These are phyloP conservation scores for Euphonia xanthogaster DNA, from an alignment of 2,797 vertebrate genomes.

Conservation along the genomic window DNA sequence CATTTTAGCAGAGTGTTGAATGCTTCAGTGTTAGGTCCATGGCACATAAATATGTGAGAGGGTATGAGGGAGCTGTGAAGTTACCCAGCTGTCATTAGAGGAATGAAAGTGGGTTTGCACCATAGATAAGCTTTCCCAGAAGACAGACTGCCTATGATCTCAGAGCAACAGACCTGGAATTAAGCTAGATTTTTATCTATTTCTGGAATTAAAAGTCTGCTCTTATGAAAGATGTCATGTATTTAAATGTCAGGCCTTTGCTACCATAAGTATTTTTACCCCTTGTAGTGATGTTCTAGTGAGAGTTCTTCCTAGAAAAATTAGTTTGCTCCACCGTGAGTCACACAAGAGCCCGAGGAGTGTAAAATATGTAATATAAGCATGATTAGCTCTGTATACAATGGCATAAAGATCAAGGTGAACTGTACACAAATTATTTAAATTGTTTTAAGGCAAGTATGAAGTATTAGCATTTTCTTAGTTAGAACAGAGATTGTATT, in stretches of 20 bases:
- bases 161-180: neutral
- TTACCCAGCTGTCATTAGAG: neutral
- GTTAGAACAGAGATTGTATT: neutral
- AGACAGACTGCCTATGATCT: neutral
- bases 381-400: neutral
- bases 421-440: neutral
- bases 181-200: neutral
- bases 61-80: neutral
- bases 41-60: neutral
- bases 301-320: neutral
- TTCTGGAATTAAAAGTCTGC: neutral
- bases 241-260: neutral
- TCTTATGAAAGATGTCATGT: neutral
- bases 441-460: neutral
- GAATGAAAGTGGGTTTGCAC: neutral
- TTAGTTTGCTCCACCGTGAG: neutral
- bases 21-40: neutral
- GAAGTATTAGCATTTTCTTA: neutral
- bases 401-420: neutral
- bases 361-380: neutral
- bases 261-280: neutral
- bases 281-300: neutral
- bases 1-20: neutral
- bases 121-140: neutral
- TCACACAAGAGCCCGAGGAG: neutral